Conservation (phyloP, 2,888 invertebrate genomes). For the Polydrusus pterygomalis region DNA sequence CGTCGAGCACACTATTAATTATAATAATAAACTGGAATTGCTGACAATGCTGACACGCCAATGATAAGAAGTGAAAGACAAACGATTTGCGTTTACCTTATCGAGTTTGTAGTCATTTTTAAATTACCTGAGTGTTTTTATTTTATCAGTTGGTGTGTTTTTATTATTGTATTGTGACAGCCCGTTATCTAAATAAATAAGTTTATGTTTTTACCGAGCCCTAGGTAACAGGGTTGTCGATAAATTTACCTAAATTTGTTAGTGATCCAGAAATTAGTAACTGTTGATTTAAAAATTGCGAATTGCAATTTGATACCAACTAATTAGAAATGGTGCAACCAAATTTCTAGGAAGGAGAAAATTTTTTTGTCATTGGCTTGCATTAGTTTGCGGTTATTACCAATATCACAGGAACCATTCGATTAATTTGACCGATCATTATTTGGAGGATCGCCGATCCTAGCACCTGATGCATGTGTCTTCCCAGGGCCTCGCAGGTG, state of each 20-base stretch:
- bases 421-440: too few species aligned
- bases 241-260: neutral
- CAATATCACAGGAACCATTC: too few species aligned
- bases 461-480: too few species aligned
- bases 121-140: conserved; percentile 19
- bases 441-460: too few species aligned
- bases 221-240: neutral
- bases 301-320: too few species aligned
- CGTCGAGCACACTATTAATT: neutral
- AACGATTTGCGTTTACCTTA: conserved; percentile 22
- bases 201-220: neutral
- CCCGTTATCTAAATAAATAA: neutral
- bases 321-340: too few species aligned
- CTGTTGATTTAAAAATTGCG: too few species aligned
- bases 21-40: conserved; percentile 9
- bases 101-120: conserved; percentile 12
- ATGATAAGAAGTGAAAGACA: conserved; percentile 7
- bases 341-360: too few species aligned
- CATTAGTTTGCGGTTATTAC: too few species aligned
- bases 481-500: too few species aligned
- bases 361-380: too few species aligned
- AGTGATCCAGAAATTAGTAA: too few species aligned
- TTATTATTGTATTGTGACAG: conserved; percentile 2
- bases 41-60: neutral
- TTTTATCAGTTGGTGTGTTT: conserved; percentile 9